These are phyloP conservation scores for Chroicocephalus ridibundus DNA, from an alignment of 2,113 vertebrate species.

Conservation along the genomic window DNA sequence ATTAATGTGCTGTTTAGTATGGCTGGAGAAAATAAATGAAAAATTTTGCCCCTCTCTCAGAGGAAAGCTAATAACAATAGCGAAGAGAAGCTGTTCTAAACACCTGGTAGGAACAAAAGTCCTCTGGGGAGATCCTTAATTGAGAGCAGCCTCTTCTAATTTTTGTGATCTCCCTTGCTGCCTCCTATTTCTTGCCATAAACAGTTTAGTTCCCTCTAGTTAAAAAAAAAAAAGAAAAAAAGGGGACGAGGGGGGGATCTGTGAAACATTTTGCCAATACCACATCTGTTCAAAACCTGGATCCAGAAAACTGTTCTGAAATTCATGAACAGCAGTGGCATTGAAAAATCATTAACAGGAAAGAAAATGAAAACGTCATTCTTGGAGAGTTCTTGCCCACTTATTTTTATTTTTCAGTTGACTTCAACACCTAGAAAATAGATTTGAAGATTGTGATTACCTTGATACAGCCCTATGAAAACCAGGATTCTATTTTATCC, in stretches of 20 bases:
- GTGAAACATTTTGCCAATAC: not conserved
- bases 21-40: not conserved
- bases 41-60: not conserved
- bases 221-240: not conserved
- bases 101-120: conserved; percentile 56
- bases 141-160: conserved; percentile 24
- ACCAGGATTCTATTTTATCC: not conserved
- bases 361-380: not conserved
- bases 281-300: conserved; percentile 44
- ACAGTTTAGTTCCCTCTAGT: conserved; percentile 1
- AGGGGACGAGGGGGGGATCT: not conserved
- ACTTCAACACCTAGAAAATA: not conserved
- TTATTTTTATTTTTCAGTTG: not conserved
- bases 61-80: not conserved
- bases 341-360: not conserved
- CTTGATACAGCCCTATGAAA: not conserved
- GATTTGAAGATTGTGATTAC: not conserved
- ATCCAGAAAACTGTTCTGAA: conserved; percentile 7
- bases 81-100: conserved; percentile 1
- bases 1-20: not conserved
- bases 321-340: not conserved
- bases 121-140: conserved; percentile 12
- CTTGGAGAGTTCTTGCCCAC: not conserved
- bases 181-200: conserved; percentile 23
- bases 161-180: conserved; percentile 32